Evolutionary conservation across 2,888 invertebrate genomes (phyloP).

Genomic region (Apeira syringaria): DNA sequence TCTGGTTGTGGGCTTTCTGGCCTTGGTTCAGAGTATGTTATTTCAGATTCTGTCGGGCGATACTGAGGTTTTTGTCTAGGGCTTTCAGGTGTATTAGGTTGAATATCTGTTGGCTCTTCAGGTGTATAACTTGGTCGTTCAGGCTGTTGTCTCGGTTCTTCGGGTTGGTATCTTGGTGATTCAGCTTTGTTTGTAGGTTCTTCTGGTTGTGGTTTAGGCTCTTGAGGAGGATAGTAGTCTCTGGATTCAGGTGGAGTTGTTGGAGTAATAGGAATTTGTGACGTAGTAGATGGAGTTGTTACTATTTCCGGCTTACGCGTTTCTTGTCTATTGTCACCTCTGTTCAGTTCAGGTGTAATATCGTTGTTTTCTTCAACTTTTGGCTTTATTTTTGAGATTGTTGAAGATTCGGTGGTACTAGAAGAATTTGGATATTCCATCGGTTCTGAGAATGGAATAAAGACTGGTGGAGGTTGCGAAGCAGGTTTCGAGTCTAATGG

Average conservation of each 20-base stretch:
- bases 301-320: not conserved
- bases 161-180: slow-evolving; percentile 15
- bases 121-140: slow-evolving; percentile 24
- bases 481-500: not conserved
- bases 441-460: slow-evolving; percentile 6
- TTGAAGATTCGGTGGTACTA: not conserved
- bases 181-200: slow-evolving; percentile 18
- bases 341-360: not conserved
- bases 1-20: slow-evolving; percentile 27
- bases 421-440: not conserved
- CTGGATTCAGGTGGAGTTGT: not conserved
- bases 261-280: not conserved
- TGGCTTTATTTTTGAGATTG: slow-evolving; percentile 4
- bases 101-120: slow-evolving; percentile 22
- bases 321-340: not conserved
- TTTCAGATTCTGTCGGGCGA: slow-evolving; percentile 21
- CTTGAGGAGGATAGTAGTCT: slow-evolving; percentile 21
- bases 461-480: slow-evolving; percentile 2
- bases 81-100: not conserved
- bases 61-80: slow-evolving; percentile 1
- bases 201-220: slow-evolving; percentile 22
- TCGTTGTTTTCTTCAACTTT: slow-evolving; percentile 8
- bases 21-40: slow-evolving; percentile 25
- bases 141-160: slow-evolving; percentile 17
- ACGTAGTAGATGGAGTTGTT: not conserved